Conservation (phyloP, 92 coral and sea anemone species). For the Parazoanthus swiftii region DNA sequence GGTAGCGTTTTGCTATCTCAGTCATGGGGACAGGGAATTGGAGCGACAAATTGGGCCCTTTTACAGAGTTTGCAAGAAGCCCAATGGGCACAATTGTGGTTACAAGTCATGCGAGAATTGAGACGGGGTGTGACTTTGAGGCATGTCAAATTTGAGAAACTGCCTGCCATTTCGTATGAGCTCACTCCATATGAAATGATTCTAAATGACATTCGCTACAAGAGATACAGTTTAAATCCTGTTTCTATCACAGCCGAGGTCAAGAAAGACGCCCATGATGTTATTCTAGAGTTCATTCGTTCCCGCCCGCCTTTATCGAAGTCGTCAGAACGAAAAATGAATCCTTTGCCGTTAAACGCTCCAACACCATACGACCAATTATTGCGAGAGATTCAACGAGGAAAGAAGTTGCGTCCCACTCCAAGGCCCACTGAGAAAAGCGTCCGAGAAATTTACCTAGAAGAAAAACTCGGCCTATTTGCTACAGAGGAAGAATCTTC, state of each 20-base stretch:
- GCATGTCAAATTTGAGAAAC: constrained; percentile 67
- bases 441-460: constrained; percentile 70
- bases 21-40: constrained; percentile 77
- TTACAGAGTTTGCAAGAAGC: constrained; percentile 83
- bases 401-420: constrained; percentile 56
- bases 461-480: constrained; percentile 62
- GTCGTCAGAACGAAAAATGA: constrained; percentile 69
- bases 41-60: constrained; percentile 85
- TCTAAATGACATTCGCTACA: constrained; percentile 76
- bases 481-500: constrained; percentile 43
- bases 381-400: constrained; percentile 65
- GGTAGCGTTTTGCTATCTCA: constrained; percentile 72
- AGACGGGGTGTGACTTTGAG: constrained; percentile 83
- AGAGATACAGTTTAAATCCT: constrained; percentile 68
- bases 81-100: constrained; percentile 92
- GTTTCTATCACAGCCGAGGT: constrained; percentile 55
- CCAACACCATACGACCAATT: constrained; percentile 72
- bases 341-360: constrained; percentile 57
- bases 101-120: constrained; percentile 82
- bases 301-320: constrained; percentile 87
- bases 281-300: constrained; percentile 82
- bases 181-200: constrained; percentile 85
- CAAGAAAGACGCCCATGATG: constrained; percentile 87
- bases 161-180: constrained; percentile 76
- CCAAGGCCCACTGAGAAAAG: constrained; percentile 71